phyloP scores from a whole-genome alignment of 2,113 vertebrate genomes.

The Actinemys pallida region DNA sequence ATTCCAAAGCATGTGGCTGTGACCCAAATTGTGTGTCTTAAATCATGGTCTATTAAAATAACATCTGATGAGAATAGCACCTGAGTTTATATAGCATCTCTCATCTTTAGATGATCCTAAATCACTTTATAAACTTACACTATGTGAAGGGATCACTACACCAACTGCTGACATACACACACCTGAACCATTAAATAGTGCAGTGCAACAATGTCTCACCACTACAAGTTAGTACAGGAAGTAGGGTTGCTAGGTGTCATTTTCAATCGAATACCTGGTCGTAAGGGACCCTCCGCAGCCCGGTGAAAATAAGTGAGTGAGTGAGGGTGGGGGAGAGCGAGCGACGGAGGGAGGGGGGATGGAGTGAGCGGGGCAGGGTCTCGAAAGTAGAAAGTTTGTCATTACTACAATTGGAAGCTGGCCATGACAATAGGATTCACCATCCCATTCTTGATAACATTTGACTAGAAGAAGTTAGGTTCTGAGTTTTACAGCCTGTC shows the following conservation, averaged over 20 bases:
- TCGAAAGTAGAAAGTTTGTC: neutral
- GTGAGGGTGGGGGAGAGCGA: too few species aligned
- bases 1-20: neutral
- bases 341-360: too few species aligned
- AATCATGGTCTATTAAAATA: neutral
- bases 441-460: neutral
- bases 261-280: too few species aligned
- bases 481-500: neutral
- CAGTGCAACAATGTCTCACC: neutral
- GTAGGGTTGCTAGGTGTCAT: too few species aligned
- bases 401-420: neutral
- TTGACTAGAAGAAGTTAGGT: neutral
- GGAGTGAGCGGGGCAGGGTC: too few species aligned
- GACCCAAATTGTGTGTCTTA: neutral
- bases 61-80: neutral
- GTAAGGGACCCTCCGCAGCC: too few species aligned
- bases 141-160: neutral
- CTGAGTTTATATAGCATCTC: neutral
- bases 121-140: neutral
- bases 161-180: neutral
- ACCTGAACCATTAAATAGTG: neutral
- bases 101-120: neutral
- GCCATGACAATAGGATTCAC: neutral
- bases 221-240: neutral
- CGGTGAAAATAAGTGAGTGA: too few species aligned